Base-by-base conservation (phyloP, 2,797 vertebrate species). In the Alcedo quadribrachys region DNA sequence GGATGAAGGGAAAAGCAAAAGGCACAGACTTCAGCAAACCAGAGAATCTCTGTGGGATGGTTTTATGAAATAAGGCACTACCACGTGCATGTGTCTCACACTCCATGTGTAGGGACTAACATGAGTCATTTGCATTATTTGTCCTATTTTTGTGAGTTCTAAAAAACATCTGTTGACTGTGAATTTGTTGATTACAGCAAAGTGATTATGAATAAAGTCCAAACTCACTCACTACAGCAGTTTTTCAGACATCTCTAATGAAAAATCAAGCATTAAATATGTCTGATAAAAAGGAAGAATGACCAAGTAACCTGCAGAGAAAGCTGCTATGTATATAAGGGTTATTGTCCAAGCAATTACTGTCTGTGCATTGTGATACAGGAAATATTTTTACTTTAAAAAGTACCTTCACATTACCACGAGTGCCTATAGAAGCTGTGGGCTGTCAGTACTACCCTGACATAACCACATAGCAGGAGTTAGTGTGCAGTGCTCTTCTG, bases 341-440 rank as follows among this genome's bases (percentile, higher is more conserved):
- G 50, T 81, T 65, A 25, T 30, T 21, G 14, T 73, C 54, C 0
- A 2, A 46, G 53, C 25, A 63, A 7, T 50, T 70, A 4, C 8
- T 55, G 30, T 45, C 40, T 58, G 17, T 58, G 42, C 22, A 16
- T 3, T 66, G 37, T 51, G 32, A 74, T 45, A n/a, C 40, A 62
- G 42, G 45, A 87, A 85, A 79, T 27, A 28, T 25, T 66, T 74
- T 12, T 6, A 20, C 62, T 40, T 24, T 62, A 17, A 63, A 12
- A 70, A 92, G 48, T 83, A 91, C 90, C 79, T 91, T 89, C 8
- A 7, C 4, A 1, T 62, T 77, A 69, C 95, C 94, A 11, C 6
- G 88, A 93, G 94, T 93, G 93, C 94, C 93, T 95, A 2, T 74
- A 19, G n/a, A 46, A 92, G 46, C 46, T 75, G 15, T 65, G 81